Evolutionary conservation across 2,113 vertebrate species (phyloP).

Genomic region (Mola mola): DNA sequence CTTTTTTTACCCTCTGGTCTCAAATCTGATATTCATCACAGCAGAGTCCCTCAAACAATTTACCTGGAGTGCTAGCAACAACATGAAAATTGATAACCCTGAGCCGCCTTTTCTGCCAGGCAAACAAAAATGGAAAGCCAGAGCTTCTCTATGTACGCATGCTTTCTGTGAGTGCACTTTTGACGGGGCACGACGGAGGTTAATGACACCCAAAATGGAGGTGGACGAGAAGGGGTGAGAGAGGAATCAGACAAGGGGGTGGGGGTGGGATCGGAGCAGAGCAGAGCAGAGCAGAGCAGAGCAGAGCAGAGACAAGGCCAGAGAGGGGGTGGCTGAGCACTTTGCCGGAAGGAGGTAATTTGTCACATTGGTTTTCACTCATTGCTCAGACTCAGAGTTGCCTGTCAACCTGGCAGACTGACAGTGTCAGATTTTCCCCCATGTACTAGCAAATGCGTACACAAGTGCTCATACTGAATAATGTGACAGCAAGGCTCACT

Average conservation of each 20-base stretch:
- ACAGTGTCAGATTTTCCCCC: slow-evolving; percentile 85
- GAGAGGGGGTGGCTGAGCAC: slow-evolving; percentile 57
- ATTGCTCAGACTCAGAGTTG: slow-evolving; percentile 78
- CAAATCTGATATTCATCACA: slow-evolving; percentile 89
- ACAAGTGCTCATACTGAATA: slow-evolving; percentile 29
- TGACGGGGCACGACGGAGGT: slow-evolving; percentile 55
- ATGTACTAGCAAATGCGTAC: slow-evolving; percentile 71
- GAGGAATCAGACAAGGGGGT: slow-evolving; percentile 56
- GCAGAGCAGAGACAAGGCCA: slow-evolving; percentile 27
- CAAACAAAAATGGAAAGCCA: slow-evolving; percentile 81
- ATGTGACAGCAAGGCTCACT: slow-evolving; percentile 42
- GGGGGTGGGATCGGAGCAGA: slow-evolving; percentile 36
- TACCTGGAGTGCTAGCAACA: slow-evolving; percentile 87
- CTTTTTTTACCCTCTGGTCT: slow-evolving; percentile 68
- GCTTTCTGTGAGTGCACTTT: slow-evolving; percentile 72
- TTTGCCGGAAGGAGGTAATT: slow-evolving; percentile 76
- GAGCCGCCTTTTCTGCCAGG: slow-evolving; percentile 87
- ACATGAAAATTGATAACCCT: slow-evolving; percentile 89
- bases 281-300: slow-evolving; percentile 40
- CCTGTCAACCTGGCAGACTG: slow-evolving; percentile 82
- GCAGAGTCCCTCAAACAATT: slow-evolving; percentile 88
- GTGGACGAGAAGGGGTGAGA: slow-evolving; percentile 18
- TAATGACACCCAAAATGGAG: slow-evolving; percentile 62
- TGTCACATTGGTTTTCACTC: slow-evolving; percentile 88
- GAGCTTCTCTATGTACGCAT: background rate